These are phyloP conservation scores for Masticophis lateralis DNA, from an alignment of 2,797 vertebrate species.

Conservation along the genomic window DNA sequence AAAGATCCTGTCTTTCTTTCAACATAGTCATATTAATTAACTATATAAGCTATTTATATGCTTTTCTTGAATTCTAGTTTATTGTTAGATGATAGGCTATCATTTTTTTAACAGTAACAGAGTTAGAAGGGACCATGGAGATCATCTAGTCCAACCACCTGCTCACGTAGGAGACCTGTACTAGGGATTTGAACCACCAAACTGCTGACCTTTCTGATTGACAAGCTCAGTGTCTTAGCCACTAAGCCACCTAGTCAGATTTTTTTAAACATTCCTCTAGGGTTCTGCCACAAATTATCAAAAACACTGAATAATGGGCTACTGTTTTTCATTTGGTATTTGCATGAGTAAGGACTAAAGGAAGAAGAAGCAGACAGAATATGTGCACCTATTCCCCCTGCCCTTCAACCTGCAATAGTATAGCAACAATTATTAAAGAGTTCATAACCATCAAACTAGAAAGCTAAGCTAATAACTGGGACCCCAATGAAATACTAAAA, in stretches of 20 bases:
- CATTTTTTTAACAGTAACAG: no score
- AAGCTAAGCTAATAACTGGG: not conserved
- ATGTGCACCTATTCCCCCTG: not conserved
- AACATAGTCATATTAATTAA: not conserved
- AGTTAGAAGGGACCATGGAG: no score
- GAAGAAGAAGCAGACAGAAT: not conserved
- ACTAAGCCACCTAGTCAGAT: no score
- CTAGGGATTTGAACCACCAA: no score
- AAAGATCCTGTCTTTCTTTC: not conserved
- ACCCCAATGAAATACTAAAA: slow-evolving; percentile 19
- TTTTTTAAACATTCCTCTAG: not conserved
- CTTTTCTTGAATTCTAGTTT: slow-evolving; percentile 3
- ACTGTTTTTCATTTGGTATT: not conserved
- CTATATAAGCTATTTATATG: not conserved
- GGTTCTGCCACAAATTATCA: not conserved
- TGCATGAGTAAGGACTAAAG: not conserved
- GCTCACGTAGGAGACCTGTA: no score
- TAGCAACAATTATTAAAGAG: not conserved
- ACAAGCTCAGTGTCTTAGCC: no score
- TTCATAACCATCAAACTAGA: not conserved
- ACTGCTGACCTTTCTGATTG: no score
- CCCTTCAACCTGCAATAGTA: slow-evolving; percentile 15
- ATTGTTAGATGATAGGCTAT: not conserved
- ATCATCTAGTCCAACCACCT: no score
- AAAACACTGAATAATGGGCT: not conserved